phyloP scores from a whole-genome alignment of 2,888 invertebrate species.

The Amiota minor region DNA sequence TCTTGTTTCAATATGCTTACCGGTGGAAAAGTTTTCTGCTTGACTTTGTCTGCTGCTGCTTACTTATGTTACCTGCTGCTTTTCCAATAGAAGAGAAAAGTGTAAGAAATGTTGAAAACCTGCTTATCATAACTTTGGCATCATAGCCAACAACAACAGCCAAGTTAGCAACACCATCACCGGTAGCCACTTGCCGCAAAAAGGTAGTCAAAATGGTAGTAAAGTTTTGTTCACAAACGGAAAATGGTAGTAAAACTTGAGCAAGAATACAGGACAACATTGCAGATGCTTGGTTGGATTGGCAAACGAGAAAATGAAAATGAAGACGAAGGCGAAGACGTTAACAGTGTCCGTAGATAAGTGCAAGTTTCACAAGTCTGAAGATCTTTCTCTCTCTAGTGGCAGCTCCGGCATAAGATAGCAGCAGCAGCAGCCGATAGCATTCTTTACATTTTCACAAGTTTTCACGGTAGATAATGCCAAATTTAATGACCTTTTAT shows the following conservation, averaged over 20 bases:
- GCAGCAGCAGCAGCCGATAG: not conserved
- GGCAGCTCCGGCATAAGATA: not conserved
- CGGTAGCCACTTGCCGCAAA: constrained; percentile 10
- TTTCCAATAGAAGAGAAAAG: not conserved
- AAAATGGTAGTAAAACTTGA: constrained; percentile 61
- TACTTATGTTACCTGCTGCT: not conserved
- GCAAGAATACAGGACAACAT: not conserved
- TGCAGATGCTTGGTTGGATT: not conserved
- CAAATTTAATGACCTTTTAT: constrained; percentile 67
- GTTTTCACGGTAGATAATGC: constrained; percentile 63
- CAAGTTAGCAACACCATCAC: not conserved
- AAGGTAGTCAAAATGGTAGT: constrained; percentile 60
- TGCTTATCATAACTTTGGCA: constrained; percentile 63
- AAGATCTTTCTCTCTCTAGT: constrained; percentile 40
- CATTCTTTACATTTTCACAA: constrained; percentile 53
- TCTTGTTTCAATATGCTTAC: constrained; percentile 30
- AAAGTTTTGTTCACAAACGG: constrained; percentile 61
- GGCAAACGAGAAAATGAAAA: too few relatives aligned
- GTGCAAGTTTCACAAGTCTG: constrained; percentile 19
- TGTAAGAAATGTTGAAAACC: constrained; percentile 49
- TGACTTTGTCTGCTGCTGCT: constrained; percentile 55
- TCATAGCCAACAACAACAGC: constrained; percentile 28
- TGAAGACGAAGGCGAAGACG: not conserved
- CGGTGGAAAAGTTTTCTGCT: constrained; percentile 61
- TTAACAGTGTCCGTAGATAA: constrained; percentile 12